Conservation (phyloP, 2,113 vertebrate genomes). For the Ceyx margarethae region DNA sequence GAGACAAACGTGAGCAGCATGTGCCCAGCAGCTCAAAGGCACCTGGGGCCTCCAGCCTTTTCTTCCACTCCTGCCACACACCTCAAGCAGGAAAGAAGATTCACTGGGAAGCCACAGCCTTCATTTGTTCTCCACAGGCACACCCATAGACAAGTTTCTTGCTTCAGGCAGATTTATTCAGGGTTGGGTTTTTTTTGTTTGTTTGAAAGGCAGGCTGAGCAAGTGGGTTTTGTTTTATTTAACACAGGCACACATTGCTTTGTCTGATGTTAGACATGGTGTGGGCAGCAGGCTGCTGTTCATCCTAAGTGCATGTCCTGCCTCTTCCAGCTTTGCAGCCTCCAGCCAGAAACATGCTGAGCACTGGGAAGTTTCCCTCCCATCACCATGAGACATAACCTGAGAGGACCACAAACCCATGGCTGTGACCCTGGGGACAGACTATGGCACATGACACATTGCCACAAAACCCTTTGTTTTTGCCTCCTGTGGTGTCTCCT, state of each 20-base stretch:
- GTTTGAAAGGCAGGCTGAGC: background rate
- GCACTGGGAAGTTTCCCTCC: background rate
- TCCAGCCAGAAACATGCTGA: background rate
- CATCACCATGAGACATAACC: accelerated
- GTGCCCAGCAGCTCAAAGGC: background rate
- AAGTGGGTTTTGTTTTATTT: background rate
- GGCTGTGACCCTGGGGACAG: background rate
- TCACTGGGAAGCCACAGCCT: background rate
- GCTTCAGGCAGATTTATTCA: constrained; percentile 15
- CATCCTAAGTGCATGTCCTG: background rate
- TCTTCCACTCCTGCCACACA: background rate
- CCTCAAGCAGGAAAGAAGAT: background rate
- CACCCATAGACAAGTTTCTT: background rate
- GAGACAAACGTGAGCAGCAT: background rate
- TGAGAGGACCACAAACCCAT: background rate
- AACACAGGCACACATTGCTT: background rate
- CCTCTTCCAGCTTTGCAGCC: background rate
- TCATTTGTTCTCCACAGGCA: background rate
- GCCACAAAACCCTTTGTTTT: background rate
- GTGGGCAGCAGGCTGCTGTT: background rate
- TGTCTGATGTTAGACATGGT: background rate
- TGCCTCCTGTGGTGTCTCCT: background rate
- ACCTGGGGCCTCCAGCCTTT: background rate
- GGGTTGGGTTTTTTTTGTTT: background rate
- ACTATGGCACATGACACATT: background rate